Percentiles rank a stretch among this genome's conserved stretches.
Conservation (phyloP, 2,888 invertebrate genomes). For the Oligia latruncula region DNA sequence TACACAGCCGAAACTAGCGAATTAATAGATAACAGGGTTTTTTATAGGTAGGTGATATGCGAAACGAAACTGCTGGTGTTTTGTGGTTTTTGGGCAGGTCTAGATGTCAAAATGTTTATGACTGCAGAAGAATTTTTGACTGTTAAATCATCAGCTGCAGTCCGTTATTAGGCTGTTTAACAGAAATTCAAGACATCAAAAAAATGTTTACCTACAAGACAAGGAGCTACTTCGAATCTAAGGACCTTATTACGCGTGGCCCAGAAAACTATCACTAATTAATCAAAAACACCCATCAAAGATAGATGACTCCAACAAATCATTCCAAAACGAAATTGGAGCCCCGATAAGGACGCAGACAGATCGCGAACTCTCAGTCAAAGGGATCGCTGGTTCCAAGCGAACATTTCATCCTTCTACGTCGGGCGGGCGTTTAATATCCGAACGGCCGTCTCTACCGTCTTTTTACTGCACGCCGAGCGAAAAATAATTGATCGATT, state of each 20-base stretch:
- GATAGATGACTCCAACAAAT: slow-evolving; percentile 67
- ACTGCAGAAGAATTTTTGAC: not conserved
- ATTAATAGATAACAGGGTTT: slow-evolving; percentile 66
- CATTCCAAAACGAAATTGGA: slow-evolving; percentile 77
- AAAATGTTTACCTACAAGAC: not conserved
- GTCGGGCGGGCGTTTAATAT: slow-evolving; percentile 84
- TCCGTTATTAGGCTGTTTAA: too few relatives aligned
- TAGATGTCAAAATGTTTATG: not conserved
- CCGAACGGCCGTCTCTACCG: slow-evolving; percentile 82
- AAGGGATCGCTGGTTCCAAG: slow-evolving; percentile 80
- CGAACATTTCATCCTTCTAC: slow-evolving; percentile 75
- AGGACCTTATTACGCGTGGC: not conserved
- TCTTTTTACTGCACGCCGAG: slow-evolving; percentile 84
- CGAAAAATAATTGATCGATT: slow-evolving; percentile 89
- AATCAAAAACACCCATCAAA: slow-evolving; percentile 57
- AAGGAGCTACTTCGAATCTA: not conserved
- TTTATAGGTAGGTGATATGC: slow-evolving; percentile 44
- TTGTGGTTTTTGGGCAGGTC: not conserved
- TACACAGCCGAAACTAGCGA: slow-evolving; percentile 66
- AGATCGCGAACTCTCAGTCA: slow-evolving; percentile 81
- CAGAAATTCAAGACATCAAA: not conserved
- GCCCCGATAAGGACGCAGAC: slow-evolving; percentile 83
- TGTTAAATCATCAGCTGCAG: not conserved
- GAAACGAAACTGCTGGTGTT: slow-evolving; percentile 21
- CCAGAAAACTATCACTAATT: slow-evolving; percentile 45